A percentile compares a stretch with the other conserved stretches of the same genome.
Evolutionary conservation across 2,113 vertebrate species (phyloP).

Genomic region (Hystrix cristata): DNA sequence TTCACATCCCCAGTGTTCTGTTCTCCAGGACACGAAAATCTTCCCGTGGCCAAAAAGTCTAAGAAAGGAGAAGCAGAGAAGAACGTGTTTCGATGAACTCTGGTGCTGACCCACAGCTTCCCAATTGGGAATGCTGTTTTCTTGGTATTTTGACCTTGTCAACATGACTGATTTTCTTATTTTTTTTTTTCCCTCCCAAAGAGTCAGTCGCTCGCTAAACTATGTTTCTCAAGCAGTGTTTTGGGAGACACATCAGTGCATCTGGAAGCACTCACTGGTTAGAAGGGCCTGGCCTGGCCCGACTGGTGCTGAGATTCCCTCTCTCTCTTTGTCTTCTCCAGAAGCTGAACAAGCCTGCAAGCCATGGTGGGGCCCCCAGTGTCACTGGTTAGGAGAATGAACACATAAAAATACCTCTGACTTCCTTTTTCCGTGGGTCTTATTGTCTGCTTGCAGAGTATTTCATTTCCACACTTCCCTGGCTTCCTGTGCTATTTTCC

Average conservation of each 20-base stretch:
- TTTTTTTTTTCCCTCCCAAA: background rate
- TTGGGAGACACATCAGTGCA: slow-evolving; percentile 41
- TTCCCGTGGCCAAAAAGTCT: background rate
- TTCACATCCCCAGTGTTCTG: background rate
- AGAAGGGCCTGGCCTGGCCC: slow-evolving; percentile 13
- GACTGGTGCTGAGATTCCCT: background rate
- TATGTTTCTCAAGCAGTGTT: slow-evolving; percentile 42
- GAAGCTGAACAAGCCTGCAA: background rate
- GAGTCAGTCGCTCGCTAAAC: slow-evolving; percentile 66
- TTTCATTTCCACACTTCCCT: slow-evolving; percentile 57
- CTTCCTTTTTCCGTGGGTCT: slow-evolving; percentile 67
- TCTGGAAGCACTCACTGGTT: slow-evolving; percentile 76
- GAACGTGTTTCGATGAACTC: slow-evolving; percentile 56
- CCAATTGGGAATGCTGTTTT: slow-evolving; percentile 78
- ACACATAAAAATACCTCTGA: slow-evolving; percentile 23
- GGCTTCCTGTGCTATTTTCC: slow-evolving; percentile 73
- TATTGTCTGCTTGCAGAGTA: slow-evolving; percentile 49
- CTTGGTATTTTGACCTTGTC: slow-evolving; percentile 83
- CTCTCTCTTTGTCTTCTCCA: slow-evolving; percentile 28
- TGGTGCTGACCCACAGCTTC: slow-evolving; percentile 65
- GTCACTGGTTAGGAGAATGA: background rate
- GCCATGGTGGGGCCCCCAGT: background rate
- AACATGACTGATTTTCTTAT: slow-evolving; percentile 67
- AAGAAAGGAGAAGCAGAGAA: slow-evolving; percentile 20
- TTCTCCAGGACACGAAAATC: background rate